Evolutionary conservation across 92 coral and sea anemone species (phyloP), one percentile per base, ranked within the genome.

Genomic region (Palythoa caribaeorum): DNA sequence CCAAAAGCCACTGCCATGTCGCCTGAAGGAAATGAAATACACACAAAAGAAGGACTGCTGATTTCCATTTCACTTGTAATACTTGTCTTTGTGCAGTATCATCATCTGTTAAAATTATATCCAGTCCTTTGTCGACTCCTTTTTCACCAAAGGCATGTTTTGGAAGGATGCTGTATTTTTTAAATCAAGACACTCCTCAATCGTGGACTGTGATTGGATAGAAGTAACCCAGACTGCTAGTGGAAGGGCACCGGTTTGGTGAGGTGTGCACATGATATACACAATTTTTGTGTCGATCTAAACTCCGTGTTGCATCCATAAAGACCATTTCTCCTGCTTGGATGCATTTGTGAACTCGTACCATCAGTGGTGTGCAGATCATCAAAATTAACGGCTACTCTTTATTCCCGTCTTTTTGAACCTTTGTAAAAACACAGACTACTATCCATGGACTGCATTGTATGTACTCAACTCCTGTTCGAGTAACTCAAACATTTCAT

Each of bases 321-420:
- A 92, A 92, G 12, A 78, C 93, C 90, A 90, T 90, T 76, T 93
- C 95, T 38, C 85, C 86, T 6, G 95, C 93, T 76, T 93, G 95
- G 36, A 38, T 55, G 16, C 84, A 44, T 71, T 16, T 63, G 77
- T 90, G 93, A 20, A 90, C 90, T 21, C 95, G 88, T 63, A 92
- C 73, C 95, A 93, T 93, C 9, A 93, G 90, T 28, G 93, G 95
- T 35, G 92, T 90, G 83, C 89, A 91, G 14, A 93, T 87, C 7
- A 89, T 72, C 37, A 93, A 57, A 37, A 93, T 80, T 11, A 93
- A 51, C 16, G 90, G 90, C 75, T 87, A 76, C 28, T 90, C 76
- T 5, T 87, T 16, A 12, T 73, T 78, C n/a, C 79, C 86, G 47
- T 78, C 47, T 39, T 73, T 13, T 85, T 69, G 40, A 16, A 78